These are phyloP conservation scores for Mercenaria mercenaria DNA, from an alignment of 1,140 invertebrate species.

Conservation along the genomic window DNA sequence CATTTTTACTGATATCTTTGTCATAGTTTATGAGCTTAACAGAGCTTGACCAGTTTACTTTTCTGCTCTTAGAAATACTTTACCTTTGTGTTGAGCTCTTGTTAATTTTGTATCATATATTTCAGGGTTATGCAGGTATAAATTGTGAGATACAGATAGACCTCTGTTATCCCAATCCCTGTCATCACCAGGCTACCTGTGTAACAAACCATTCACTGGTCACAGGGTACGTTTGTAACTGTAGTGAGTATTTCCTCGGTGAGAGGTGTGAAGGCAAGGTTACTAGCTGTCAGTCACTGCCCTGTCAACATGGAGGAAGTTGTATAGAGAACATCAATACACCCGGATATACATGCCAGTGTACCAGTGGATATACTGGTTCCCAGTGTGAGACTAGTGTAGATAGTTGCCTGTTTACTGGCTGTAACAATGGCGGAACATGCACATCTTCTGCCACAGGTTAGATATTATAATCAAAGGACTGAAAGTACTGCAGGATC, in stretches of 20 bases:
- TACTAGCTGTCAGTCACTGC: slow-evolving; percentile 96
- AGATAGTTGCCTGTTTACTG: slow-evolving; percentile 51
- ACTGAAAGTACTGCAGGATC: no score
- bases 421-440: slow-evolving; percentile 88
- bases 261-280: slow-evolving; percentile 97
- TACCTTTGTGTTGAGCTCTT: no score
- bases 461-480: background rate
- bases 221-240: slow-evolving; percentile 65
- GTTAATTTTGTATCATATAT: no score
- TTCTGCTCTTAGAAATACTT: no score
- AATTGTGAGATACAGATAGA: slow-evolving; percentile 60
- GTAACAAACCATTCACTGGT: slow-evolving; percentile 68
- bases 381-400: slow-evolving; percentile 54
- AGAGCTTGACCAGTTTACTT: no score
- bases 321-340: slow-evolving; percentile 87
- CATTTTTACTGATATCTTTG: no score
- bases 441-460: slow-evolving; percentile 88
- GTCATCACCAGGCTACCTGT: slow-evolving; percentile 97
- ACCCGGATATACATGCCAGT: slow-evolving; percentile 88
- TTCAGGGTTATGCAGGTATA: slow-evolving; percentile 36
- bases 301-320: slow-evolving; percentile 94
- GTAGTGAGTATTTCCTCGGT: slow-evolving; percentile 90
- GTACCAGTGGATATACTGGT: slow-evolving; percentile 6
- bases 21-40: no score
- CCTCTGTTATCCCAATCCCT: slow-evolving; percentile 90